Evolutionary conservation across 1,140 invertebrate genomes (phyloP).

Genomic region (Hypsibius dujardini): DNA sequence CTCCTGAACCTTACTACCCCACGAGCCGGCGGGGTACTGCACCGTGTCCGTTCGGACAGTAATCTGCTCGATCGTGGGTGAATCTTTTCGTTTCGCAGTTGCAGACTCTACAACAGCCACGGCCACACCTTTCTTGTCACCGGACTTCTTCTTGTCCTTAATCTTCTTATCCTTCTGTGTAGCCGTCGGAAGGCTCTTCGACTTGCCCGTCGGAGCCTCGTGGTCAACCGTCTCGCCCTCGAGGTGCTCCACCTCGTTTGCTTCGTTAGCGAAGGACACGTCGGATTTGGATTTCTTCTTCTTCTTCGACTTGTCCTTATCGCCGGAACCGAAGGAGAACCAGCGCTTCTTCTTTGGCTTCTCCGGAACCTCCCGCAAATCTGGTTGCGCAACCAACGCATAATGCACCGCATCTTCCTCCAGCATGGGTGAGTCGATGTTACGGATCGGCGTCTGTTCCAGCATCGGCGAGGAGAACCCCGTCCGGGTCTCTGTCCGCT

Average conservation of each 20-base stretch:
- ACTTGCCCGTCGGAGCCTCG: too few relatives aligned
- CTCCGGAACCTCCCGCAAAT: not conserved
- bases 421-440: not conserved
- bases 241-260: too few relatives aligned
- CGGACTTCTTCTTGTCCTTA: not conserved
- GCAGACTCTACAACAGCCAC: not conserved
- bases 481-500: not conserved
- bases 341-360: not conserved
- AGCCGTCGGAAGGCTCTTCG: too few relatives aligned
- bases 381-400: not conserved
- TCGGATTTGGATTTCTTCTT: not conserved
- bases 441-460: too few relatives aligned
- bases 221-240: too few relatives aligned
- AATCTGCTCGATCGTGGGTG: too few relatives aligned
- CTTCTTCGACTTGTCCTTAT: not conserved
- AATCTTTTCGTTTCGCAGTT: too few relatives aligned
- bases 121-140: not conserved
- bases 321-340: conserved; percentile 10
- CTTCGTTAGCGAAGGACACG: too few relatives aligned
- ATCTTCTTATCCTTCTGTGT: not conserved
- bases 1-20: too few relatives aligned
- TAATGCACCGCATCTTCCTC: not conserved
- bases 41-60: too few relatives aligned
- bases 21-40: too few relatives aligned
- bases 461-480: not conserved